Base-by-base conservation (phyloP, 2,113 vertebrate species). In the Isurus oxyrinchus region DNA sequence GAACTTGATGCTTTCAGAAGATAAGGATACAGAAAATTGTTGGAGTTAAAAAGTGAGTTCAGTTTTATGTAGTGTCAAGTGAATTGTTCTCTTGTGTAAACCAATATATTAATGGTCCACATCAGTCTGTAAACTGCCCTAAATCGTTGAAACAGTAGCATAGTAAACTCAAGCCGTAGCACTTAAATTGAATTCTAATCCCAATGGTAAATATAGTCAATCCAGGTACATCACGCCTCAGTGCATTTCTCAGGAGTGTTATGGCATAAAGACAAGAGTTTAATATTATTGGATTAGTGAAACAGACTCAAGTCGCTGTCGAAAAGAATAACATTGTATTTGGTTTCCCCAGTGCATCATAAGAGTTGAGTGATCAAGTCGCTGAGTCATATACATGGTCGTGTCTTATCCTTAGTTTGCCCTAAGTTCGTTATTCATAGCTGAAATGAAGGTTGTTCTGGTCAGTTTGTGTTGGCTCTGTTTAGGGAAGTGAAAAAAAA, bases 151-250 rank as follows among this genome's bases (percentile, higher is more conserved):
- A 94, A 63, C 35, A 40, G 14, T 94, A 63, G n/a, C 40, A n/a
- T 63, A 63, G 16, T 94, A 40, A 94, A 63, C 90, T 19, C 90
- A 94, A 63, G 59, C 31, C 19, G 2, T 40, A 40, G 90, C 5
- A 63, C n/a, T 63, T 63, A 40, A 63, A 94, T 94, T 94, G 90
- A 94, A 66, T 94, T 94, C 16, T 94, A 94, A 94, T 94, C 90
- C 90, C 90, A 35, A 35, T 19, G 19, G 90, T 94, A 63, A 63
- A 94, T 14, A 94, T n/a, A 2, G 59, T 94, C n/a, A 63, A 94
- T 94, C 90, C 90, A 94, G 90, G 59, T 63, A 94, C n/a, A 63
- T 63, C 90, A 63, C 35, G 16, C 90, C 90, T 94, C 59, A 63
- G 8, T 94, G 35, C 59, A 63, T 94, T 59, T 93, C 90, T 93